phyloP scores from a whole-genome alignment of 2,113 vertebrate species.

The Macquaria australasica region DNA sequence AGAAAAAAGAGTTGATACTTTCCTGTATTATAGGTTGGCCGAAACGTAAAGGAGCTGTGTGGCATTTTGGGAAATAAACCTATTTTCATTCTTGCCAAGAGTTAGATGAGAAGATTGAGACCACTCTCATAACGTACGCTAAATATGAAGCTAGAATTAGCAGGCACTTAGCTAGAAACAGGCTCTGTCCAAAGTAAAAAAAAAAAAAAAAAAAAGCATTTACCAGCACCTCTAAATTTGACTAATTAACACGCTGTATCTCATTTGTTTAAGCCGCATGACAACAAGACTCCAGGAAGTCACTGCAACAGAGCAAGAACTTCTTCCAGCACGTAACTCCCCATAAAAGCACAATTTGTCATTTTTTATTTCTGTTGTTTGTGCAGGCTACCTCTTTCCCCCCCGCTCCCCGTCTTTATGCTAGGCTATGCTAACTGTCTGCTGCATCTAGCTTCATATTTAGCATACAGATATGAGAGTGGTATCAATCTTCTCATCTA shows the following conservation, averaged over 20 bases:
- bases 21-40: conserved; percentile 1
- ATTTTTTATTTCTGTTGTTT: too few species aligned
- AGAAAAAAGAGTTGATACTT: neutral
- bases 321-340: too few species aligned
- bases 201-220: too few species aligned
- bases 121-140: neutral
- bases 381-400: neutral
- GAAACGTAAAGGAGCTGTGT: neutral
- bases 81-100: neutral
- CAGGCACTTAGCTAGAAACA: neutral
- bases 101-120: neutral
- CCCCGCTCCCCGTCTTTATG: neutral
- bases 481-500: neutral
- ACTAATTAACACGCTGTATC: too few species aligned
- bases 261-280: too few species aligned
- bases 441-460: too few species aligned
- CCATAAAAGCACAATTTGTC: neutral
- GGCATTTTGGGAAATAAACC: neutral
- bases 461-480: neutral
- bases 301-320: neutral
- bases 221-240: neutral
- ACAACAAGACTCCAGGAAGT: neutral
- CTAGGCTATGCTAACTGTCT: neutral
- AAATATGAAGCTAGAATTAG: neutral
- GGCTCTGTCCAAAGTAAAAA: neutral